These are phyloP conservation scores for Anhinga rufa DNA, from an alignment of 2,113 vertebrate genomes.

Conservation along the genomic window DNA sequence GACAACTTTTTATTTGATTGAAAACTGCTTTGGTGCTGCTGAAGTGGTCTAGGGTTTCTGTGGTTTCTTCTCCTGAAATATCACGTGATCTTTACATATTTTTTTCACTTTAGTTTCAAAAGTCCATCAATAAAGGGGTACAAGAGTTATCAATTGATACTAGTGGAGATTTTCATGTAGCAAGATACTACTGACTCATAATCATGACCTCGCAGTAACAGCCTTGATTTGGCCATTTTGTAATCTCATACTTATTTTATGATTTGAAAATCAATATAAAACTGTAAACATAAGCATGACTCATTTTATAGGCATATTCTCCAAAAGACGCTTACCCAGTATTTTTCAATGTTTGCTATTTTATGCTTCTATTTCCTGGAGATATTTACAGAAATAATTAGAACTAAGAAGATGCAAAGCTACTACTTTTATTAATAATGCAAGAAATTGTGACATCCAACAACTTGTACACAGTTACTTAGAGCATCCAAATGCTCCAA, in stretches of 20 bases:
- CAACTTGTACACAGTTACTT: background rate
- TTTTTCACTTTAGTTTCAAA: background rate
- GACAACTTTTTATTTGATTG: background rate
- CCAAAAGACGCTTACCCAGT: background rate
- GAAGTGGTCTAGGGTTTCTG: background rate
- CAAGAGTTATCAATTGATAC: background rate
- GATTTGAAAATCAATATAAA: background rate
- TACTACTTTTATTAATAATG: conserved; percentile 43
- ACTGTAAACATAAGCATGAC: background rate
- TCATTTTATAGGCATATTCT: background rate
- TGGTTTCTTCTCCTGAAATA: background rate
- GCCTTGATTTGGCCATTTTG: background rate
- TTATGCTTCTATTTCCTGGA: conserved; percentile 12
- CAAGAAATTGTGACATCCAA: background rate
- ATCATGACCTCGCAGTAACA: background rate
- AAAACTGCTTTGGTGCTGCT: background rate
- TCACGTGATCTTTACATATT: accelerated
- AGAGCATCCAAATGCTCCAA: background rate
- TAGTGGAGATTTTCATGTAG: background rate
- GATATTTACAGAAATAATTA: conserved; percentile 45
- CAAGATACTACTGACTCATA: background rate
- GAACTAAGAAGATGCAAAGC: background rate
- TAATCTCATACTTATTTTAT: background rate
- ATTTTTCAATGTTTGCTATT: background rate
- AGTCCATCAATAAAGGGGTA: background rate